Percentiles rank a stretch among this genome's conserved stretches.
These are phyloP conservation scores for Beroe ovata DNA, from an alignment of 37 sponge, comb jelly and placozoan genomes.

Conservation along the genomic window DNA sequence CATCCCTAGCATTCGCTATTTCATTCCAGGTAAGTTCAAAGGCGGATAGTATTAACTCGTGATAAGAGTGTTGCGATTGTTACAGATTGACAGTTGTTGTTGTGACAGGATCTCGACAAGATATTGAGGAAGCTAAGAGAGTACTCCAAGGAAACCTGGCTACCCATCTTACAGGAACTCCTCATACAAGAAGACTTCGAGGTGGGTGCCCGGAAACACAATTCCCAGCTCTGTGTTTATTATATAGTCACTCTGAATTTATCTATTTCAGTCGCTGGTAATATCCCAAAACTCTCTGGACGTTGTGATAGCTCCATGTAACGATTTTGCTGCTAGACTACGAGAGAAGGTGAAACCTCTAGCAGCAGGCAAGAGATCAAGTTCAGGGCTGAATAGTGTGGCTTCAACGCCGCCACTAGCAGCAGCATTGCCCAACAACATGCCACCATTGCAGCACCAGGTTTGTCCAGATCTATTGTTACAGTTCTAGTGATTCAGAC, in stretches of 20 bases:
- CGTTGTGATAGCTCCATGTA: neutral
- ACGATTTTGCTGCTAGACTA: conserved; percentile 11
- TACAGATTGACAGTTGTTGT: no score
- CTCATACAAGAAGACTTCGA: neutral
- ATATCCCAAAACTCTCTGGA: conserved; percentile 20
- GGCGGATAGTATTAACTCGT: no score
- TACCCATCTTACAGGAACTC: neutral
- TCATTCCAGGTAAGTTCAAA: neutral
- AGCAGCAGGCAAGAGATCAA: neutral
- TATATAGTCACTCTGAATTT: no score
- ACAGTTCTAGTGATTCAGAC: neutral
- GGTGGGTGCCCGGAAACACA: no score
- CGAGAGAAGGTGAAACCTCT: conserved; percentile 1
- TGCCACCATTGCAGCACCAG: no score
- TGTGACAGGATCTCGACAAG: no score
- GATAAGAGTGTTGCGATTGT: no score
- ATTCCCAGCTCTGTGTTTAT: no score
- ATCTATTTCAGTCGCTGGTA: conserved; percentile 9
- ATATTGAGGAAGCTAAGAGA: neutral
- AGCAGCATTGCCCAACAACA: neutral
- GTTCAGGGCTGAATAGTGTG: neutral
- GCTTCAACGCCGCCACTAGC: neutral
- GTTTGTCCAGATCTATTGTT: no score
- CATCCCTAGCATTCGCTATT: neutral
- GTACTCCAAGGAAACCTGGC: neutral